A percentile compares a stretch with the other conserved stretches of the same genome.
Evolutionary conservation across 1,140 invertebrate genomes (phyloP).

Genomic region (Drosophila rhopaloa): DNA sequence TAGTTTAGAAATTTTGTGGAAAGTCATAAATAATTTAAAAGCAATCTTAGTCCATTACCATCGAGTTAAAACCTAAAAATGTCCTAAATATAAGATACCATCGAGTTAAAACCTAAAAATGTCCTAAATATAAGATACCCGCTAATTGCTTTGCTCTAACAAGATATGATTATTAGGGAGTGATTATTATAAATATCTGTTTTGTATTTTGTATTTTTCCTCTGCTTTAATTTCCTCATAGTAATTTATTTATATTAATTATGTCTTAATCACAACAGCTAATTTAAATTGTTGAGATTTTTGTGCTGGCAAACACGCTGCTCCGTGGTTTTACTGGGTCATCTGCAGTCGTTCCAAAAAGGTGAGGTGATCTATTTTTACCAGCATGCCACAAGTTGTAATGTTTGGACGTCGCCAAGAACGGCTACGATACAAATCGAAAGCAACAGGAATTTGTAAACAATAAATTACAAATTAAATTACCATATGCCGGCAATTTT

Average conservation of each 20-base stretch:
- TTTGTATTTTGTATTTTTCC: not conserved
- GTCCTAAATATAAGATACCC: no score
- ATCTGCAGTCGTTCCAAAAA: constrained; percentile 47
- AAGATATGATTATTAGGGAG: no score
- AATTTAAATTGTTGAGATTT: constrained; percentile 49
- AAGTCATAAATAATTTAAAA: not conserved
- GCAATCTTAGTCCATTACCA: not conserved
- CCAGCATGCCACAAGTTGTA: constrained; percentile 48
- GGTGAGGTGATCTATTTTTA: constrained; percentile 44
- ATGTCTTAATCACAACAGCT: constrained; percentile 38
- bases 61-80: no score
- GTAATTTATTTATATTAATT: constrained; percentile 59
- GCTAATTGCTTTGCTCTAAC: no score
- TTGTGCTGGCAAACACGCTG: constrained; percentile 20
- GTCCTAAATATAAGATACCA: no score
- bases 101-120: no score
- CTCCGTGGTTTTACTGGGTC: constrained; percentile 36
- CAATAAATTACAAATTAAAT: constrained; percentile 53
- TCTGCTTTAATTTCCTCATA: constrained; percentile 19
- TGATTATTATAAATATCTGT: no score
- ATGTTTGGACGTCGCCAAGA: constrained; percentile 27
- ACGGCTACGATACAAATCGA: constrained; percentile 37
- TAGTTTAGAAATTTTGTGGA: not conserved
- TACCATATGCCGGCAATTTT: constrained; percentile 60
- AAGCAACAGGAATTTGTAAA: constrained; percentile 54